Conservation (phyloP, 2,888 invertebrate species). For the Scaptodrosophila latifasciaeformis region DNA sequence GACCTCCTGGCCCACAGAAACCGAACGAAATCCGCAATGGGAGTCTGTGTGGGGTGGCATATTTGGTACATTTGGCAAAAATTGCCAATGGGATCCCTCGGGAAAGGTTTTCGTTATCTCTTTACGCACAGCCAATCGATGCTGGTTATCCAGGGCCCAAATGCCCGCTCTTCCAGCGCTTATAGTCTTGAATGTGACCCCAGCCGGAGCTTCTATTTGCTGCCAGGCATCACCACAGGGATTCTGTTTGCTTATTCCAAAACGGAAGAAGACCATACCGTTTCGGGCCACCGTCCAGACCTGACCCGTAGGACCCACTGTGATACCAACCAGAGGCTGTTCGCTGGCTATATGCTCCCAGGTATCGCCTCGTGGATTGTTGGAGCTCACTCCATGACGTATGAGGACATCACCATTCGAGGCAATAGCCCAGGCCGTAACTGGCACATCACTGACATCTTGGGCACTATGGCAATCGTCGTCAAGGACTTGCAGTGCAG, state of each 20-base stretch:
- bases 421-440: constrained; percentile 90
- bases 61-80: constrained; percentile 78
- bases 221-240: constrained; percentile 83
- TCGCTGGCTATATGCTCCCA: constrained; percentile 80
- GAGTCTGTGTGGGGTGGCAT: constrained; percentile 78
- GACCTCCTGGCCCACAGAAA: constrained; percentile 84
- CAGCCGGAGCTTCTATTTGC: constrained; percentile 83
- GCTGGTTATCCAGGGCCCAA: constrained; percentile 87
- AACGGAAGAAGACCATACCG: constrained; percentile 87
- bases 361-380: constrained; percentile 82
- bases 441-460: constrained; percentile 62
- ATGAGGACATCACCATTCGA: constrained; percentile 90
- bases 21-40: constrained; percentile 80
- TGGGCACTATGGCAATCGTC: constrained; percentile 67
- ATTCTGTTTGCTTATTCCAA: constrained; percentile 82
- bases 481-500: constrained; percentile 82
- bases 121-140: constrained; percentile 84
- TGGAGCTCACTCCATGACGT: constrained; percentile 84
- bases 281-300: constrained; percentile 92
- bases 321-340: constrained; percentile 84
- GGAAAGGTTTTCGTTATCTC: constrained; percentile 85
- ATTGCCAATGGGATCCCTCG: constrained; percentile 91
- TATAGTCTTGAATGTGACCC: constrained; percentile 82
- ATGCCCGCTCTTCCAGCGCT: constrained; percentile 84
- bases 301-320: constrained; percentile 80